Conservation (phyloP, 2,797 vertebrate species). For the Oreonectes daqikongensis region DNA sequence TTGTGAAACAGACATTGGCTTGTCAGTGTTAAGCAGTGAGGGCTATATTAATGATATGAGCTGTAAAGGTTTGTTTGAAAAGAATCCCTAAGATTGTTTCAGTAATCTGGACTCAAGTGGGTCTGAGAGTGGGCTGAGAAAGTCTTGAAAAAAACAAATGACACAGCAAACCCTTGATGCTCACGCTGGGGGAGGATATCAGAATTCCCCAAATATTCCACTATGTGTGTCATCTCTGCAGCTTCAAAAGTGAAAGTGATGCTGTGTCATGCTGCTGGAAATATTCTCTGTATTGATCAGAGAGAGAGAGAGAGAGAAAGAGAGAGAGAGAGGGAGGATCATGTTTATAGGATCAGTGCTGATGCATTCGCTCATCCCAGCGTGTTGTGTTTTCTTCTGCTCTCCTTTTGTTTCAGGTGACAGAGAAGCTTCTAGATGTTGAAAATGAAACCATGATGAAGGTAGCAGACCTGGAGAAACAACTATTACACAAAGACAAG, state of each 20-base stretch:
- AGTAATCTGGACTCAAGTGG: constrained; percentile 60
- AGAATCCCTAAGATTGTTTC: constrained; percentile 72
- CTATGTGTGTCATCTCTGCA: constrained; percentile 56
- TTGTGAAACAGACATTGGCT: background rate
- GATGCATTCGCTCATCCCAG: constrained; percentile 24
- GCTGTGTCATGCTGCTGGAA: constrained; percentile 66
- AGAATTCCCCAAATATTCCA: constrained; percentile 68
- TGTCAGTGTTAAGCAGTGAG: background rate
- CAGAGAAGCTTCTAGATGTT: constrained; percentile 93
- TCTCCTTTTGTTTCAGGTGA: constrained; percentile 76
- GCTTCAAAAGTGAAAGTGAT: constrained; percentile 65
- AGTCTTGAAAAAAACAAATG: constrained; percentile 68
- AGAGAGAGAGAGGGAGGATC: constrained; percentile 10
- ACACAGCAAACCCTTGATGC: constrained; percentile 70
- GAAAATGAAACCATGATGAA: constrained; percentile 99
- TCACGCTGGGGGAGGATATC: constrained; percentile 67
- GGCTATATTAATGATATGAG: background rate
- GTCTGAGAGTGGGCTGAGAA: constrained; percentile 68
- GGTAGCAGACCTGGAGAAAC: constrained; percentile 94
- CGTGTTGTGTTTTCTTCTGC: background rate
- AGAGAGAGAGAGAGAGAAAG: constrained; percentile 44
- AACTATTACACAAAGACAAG: constrained; percentile 91
- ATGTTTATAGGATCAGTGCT: constrained; percentile 57
- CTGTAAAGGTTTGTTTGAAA: constrained; percentile 38
- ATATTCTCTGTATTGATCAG: constrained; percentile 64